Base-by-base conservation (phyloP, 2,797 vertebrate species). In the Cottoperca gobio region DNA sequence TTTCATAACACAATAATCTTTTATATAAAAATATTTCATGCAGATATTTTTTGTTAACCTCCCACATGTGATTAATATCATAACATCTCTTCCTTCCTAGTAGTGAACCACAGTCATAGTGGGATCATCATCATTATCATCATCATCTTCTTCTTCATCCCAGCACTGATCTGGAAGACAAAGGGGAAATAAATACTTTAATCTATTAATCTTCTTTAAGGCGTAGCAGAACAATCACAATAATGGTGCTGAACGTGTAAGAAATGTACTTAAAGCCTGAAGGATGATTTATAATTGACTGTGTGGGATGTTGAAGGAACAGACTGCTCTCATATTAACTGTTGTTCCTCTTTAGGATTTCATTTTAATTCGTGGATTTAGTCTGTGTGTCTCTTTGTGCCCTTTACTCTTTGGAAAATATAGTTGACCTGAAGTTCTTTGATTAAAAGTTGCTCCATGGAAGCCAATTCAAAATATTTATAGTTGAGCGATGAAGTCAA, bases 121-220 rank as follows among this genome's bases (percentile, higher is more conserved):
- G 31, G 76, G 43, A 68, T 77, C 69, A 73, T 81, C 61, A 64
- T 40, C 48, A 40, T 57, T 31, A 17, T 68, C 68, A 42, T 50
- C 59, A 55, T 39, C 31, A 46, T 46, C 59, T 39, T 59, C n/a
- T 13, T 70, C 63, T 42, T 64, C 64, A 53, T 28, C 37, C 8
- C 23, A 54, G 26, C 26, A 8, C 42, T 37, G 33, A 48, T 69
- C 31, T 17, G 16, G 14, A 62, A 43, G 23, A 19, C 28, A 16
- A 40, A n/a, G 4, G n/a, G n/a, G n/a, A n/a, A n/a, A n/a, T n/a
- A n/a, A n/a, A n/a, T 23, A 37, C 23, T 53, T 21, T 26, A 21
- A 28, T 45, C 58, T 16, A 70, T 78, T 50, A 45, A 66, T 85
- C 79, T 67, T 42, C 46, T 80, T 65, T 31, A 52, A 43, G 11